Evolutionary conservation across 2,113 vertebrate species (phyloP).

Genomic region (Pomatorhinus ruficollis): DNA sequence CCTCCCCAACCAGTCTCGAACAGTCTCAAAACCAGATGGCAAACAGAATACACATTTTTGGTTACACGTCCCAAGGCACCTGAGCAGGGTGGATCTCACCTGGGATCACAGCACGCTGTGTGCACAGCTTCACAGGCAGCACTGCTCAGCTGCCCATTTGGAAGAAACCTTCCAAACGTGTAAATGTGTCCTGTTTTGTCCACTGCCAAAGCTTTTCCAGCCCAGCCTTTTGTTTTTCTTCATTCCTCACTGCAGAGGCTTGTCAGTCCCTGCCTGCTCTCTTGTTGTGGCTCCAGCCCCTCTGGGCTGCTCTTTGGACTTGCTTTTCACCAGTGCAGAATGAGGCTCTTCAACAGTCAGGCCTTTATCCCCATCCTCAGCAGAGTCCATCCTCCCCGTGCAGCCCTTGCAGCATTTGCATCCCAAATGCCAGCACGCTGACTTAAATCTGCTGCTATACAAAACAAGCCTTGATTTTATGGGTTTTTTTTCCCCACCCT

Average conservation of each 20-base stretch:
- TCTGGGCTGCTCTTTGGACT: neutral
- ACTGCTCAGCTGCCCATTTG: neutral
- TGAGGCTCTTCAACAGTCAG: neutral
- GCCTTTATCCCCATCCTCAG: slow-evolving; percentile 14
- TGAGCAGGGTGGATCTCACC: neutral
- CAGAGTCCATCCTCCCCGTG: neutral
- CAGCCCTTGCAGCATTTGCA: slow-evolving; percentile 10
- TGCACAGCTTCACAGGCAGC: neutral
- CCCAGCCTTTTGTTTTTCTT: slow-evolving; percentile 24
- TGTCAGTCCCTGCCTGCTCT: slow-evolving; percentile 10
- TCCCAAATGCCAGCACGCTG: slow-evolving; percentile 14
- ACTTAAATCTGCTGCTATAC: slow-evolving; percentile 32
- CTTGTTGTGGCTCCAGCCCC: neutral
- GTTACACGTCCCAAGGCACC: neutral
- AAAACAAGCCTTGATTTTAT: neutral
- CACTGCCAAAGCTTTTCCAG: slow-evolving; percentile 19
- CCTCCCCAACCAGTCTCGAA: too few relatives aligned
- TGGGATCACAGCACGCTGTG: neutral
- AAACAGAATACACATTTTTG: neutral
- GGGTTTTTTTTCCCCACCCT: rapidly evolving
- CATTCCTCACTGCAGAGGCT: slow-evolving; percentile 28
- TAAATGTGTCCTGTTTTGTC: neutral
- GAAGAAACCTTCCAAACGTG: neutral
- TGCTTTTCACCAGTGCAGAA: neutral
- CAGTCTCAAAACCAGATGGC: too few relatives aligned